Evolutionary conservation across 2,888 invertebrate genomes (phyloP).

Genomic region (Oscheius sp.): DNA sequence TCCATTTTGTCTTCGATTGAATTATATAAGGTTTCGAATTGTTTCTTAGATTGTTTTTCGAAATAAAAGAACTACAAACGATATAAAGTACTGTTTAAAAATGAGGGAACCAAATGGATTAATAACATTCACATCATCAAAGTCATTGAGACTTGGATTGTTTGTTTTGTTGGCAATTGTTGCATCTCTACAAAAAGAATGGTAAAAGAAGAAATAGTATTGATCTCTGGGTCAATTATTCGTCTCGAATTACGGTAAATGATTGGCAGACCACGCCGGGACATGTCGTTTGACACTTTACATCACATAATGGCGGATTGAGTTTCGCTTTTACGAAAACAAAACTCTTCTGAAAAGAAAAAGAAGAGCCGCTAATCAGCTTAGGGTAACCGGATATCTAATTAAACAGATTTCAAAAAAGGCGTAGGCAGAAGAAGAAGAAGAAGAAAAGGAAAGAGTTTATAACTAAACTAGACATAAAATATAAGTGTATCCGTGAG

Average conservation of each 20-base stretch:
- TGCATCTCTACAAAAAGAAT: no score
- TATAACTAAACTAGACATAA: background rate
- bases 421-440: background rate
- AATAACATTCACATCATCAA: no score
- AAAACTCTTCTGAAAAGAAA: background rate
- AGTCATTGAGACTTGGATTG: no score
- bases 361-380: conserved; percentile 21
- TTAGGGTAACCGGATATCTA: conserved; percentile 13
- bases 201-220: no score
- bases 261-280: conserved; percentile 2
- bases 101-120: no score
- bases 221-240: no score
- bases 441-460: background rate
- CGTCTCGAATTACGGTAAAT: conserved; percentile 11
- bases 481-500: conserved; percentile 10
- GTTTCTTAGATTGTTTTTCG: no score
- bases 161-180: no score
- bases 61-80: no score
- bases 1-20: no score
- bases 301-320: conserved; percentile 18
- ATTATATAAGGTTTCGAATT: no score
- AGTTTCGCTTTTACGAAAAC: conserved; percentile 2
- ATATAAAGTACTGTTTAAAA: no score
- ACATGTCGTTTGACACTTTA: conserved; percentile 23
- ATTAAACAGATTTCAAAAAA: background rate